Evolutionary conservation across 2,888 invertebrate genomes (phyloP).

Genomic region (Helleia helle): DNA sequence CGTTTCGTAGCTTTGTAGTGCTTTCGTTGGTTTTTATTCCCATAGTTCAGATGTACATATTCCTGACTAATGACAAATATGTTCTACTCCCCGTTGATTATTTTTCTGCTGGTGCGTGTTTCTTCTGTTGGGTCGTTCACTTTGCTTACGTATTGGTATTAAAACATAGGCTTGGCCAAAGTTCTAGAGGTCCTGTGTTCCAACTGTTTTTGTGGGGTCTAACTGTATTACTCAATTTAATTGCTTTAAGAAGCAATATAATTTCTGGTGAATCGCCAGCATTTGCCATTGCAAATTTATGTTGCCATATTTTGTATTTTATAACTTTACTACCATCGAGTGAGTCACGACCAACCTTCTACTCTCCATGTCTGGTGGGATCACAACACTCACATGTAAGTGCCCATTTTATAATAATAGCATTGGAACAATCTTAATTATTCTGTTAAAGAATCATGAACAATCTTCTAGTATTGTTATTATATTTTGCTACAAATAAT

Average conservation of each 20-base stretch:
- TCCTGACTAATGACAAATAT: slow-evolving; percentile 63
- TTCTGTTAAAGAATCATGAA: no score
- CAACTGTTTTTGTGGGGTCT: slow-evolving; percentile 81
- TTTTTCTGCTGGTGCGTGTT: slow-evolving; percentile 79
- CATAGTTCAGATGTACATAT: slow-evolving; percentile 78
- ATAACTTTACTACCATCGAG: slow-evolving; percentile 80
- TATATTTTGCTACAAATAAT: no score
- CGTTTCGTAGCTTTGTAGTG: slow-evolving; percentile 76
- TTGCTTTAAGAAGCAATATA: slow-evolving; percentile 80
- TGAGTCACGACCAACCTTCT: slow-evolving; percentile 60
- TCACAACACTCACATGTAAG: slow-evolving; percentile 71
- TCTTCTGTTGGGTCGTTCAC: slow-evolving; percentile 88
- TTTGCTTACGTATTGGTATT: slow-evolving; percentile 82
- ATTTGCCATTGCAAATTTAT: slow-evolving; percentile 76
- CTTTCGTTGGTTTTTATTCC: slow-evolving; percentile 79
- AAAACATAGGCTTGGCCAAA: slow-evolving; percentile 75
- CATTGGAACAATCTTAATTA: slow-evolving; percentile 11
- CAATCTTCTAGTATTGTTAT: no score
- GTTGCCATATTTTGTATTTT: slow-evolving; percentile 80
- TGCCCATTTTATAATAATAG: slow-evolving; percentile 14
- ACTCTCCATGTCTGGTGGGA: slow-evolving; percentile 60
- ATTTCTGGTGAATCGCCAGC: slow-evolving; percentile 62
- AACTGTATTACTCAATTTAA: slow-evolving; percentile 77
- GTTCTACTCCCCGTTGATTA: slow-evolving; percentile 79
- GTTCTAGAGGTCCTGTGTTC: slow-evolving; percentile 82